Evolutionary conservation across 2,888 invertebrate species (phyloP).

Genomic region (Rosalia funebris): DNA sequence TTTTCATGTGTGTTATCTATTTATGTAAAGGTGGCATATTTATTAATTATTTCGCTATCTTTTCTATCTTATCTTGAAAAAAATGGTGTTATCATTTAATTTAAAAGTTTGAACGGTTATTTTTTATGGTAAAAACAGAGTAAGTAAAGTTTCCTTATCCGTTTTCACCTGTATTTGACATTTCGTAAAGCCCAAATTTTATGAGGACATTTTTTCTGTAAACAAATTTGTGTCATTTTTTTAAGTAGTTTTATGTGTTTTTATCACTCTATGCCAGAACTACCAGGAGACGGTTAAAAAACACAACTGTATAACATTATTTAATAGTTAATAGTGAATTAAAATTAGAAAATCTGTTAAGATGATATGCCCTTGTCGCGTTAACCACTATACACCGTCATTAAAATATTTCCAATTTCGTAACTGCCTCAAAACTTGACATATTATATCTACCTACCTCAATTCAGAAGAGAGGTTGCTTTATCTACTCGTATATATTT

Average conservation of each 20-base stretch:
- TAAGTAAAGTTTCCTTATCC: conserved; percentile 22
- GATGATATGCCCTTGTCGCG: conserved; percentile 22
- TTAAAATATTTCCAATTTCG: neutral
- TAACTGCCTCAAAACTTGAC: no score
- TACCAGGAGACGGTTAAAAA: neutral
- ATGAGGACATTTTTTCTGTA: conserved; percentile 25
- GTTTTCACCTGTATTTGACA: conserved; percentile 40
- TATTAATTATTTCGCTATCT: conserved; percentile 25
- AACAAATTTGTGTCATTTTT: conserved; percentile 18
- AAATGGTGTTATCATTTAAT: conserved; percentile 39
- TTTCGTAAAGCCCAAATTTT: conserved; percentile 23
- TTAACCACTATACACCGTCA: no score
- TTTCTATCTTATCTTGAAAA: conserved; percentile 39
- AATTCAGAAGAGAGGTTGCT: neutral
- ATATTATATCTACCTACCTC: neutral
- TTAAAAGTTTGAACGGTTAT: conserved; percentile 29
- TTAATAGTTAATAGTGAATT: no score
- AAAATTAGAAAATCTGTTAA: conserved; percentile 4
- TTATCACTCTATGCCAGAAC: neutral
- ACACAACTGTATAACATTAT: no score
- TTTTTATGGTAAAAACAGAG: conserved; percentile 24
- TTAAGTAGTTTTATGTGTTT: neutral
- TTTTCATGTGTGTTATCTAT: conserved; percentile 28
- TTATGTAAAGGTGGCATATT: conserved; percentile 26
- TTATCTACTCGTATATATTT: neutral